phyloP scores from a whole-genome alignment of 1,140 invertebrate genomes.

The Nymphalis io region DNA sequence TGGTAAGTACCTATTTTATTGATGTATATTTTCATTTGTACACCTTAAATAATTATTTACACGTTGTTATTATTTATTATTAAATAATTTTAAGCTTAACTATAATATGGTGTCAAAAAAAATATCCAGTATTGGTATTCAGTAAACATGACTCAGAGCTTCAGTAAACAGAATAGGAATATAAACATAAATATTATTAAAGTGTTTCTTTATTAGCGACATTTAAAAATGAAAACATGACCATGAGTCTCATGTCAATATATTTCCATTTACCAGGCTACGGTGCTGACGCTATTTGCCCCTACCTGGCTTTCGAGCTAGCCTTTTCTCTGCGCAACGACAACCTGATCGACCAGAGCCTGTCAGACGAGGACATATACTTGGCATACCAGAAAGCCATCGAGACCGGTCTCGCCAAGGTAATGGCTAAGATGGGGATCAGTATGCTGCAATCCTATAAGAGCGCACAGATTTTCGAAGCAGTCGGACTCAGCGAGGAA shows the following conservation, averaged over 20 bases:
- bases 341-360: conserved; percentile 87
- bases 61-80: too few species aligned
- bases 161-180: too few species aligned
- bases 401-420: conserved; percentile 91
- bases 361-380: conserved; percentile 93
- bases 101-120: too few species aligned
- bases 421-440: conserved; percentile 99
- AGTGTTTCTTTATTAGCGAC: too few species aligned
- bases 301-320: conserved; percentile 97
- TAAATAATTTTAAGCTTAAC: too few species aligned
- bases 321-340: conserved; percentile 91
- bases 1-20: conserved; percentile 69
- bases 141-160: too few species aligned
- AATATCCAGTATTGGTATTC: too few species aligned
- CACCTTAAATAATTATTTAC: too few species aligned
- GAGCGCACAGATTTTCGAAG: conserved; percentile 99
- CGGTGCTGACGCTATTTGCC: conserved; percentile 98
- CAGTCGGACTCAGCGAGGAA: conserved; percentile 95
- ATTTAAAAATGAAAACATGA: too few species aligned
- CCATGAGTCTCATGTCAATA: not conserved
- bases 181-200: too few species aligned
- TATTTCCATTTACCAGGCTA: conserved; percentile 82
- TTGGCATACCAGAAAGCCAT: conserved; percentile 85
- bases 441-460: conserved; percentile 99
- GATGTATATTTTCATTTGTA: not conserved